Evolutionary conservation across 2,888 invertebrate genomes (phyloP), one percentile per base, ranked within the genome.

Genomic region (Eristalis tenax): DNA sequence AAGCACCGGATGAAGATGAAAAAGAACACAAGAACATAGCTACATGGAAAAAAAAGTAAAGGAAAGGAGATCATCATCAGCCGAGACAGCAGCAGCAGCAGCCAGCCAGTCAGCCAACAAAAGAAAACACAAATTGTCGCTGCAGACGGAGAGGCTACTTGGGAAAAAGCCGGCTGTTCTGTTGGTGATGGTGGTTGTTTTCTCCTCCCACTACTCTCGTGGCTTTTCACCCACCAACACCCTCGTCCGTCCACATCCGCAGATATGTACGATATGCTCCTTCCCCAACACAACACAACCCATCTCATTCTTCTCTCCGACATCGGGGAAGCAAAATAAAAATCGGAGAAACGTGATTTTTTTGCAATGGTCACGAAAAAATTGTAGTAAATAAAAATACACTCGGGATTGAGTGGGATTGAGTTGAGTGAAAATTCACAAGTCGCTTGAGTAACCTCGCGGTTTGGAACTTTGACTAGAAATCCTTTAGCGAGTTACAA

Each of bases 141-240:
- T 88, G 86, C 86, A 86, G 83, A 88, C 88, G 88, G 77, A 88
- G 88, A 88, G 88, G 88, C 88, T 88, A 88, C 88, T 88, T 88
- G 83, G 78, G 68, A 87, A 86, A 59, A 87, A 76, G 87, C 87
- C 87, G 87, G 83, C 87, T 87, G 75, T 71, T 66, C 87, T 87
- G 75, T 71, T 66, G 66, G 71, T 23, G 35, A 18, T 18, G 50
- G 50, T 50, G 50, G 50, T 50, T 50, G 50, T 59, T 64, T 50
- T 76, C 56, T 73, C 79, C 59, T 61, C 26, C 69, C 69, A 65
- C 32, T 28, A 35, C 32, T 28, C 56, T 8, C n/a, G 73, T 32
- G n/a, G 11, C 32, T 32, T 56, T 23, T n/a, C 22, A 18, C 56
- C 70, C 66, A 59, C 50, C 66, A 23, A 13, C 59, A 50, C 22